Conservation (phyloP, 2,113 vertebrate genomes). For the Helogale parvula region DNA sequence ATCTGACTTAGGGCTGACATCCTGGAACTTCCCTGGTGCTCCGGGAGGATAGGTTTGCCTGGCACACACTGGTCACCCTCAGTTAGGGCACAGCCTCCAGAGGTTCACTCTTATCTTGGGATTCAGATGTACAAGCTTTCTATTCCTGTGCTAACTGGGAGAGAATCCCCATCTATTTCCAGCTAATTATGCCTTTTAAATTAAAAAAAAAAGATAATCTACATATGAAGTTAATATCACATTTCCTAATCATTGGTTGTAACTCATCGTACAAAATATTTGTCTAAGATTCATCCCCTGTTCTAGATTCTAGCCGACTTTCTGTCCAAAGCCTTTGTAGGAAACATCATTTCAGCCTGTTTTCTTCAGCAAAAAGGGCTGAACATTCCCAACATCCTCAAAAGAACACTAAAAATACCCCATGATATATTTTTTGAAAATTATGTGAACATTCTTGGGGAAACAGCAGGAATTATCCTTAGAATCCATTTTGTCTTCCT, state of each 20-base stretch:
- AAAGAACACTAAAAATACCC: constrained; percentile 50
- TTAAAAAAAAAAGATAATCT: neutral
- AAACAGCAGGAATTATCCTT: constrained; percentile 21
- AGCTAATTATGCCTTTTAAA: neutral
- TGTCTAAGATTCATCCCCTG: neutral
- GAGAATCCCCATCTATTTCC: neutral
- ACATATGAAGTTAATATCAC: neutral
- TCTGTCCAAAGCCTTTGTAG: constrained; percentile 20
- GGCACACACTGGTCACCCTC: neutral
- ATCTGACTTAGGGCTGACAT: neutral
- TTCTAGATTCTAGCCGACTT: constrained; percentile 18
- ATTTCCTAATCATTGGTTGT: constrained; percentile 4
- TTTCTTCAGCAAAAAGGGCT: neutral
- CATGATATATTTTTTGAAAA: constrained; percentile 44
- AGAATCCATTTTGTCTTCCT: constrained; percentile 42
- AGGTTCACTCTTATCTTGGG: neutral
- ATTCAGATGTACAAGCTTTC: neutral
- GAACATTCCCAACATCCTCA: neutral
- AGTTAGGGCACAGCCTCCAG: neutral
- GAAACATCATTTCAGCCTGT: neutral
- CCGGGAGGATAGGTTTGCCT: neutral
- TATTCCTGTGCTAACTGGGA: neutral
- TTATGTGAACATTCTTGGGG: constrained; percentile 1
- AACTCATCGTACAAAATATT: constrained; percentile 9
- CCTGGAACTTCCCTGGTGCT: neutral